Conservation (phyloP, 2,797 vertebrate genomes). For the Bradypus variegatus region DNA sequence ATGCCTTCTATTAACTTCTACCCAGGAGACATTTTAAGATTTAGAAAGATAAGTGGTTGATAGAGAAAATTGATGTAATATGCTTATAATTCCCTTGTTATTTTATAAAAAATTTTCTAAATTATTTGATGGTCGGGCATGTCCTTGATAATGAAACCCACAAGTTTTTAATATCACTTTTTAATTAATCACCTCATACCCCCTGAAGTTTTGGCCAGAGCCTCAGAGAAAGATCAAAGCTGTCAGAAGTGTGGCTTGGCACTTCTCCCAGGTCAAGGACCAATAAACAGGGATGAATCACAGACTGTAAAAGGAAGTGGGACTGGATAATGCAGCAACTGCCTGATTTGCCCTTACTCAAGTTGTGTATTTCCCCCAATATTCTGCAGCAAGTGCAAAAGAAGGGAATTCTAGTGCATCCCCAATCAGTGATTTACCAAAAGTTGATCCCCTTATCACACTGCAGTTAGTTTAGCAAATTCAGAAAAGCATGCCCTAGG, state of each 20-base stretch:
- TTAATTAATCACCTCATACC: neutral
- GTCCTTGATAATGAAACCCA: neutral
- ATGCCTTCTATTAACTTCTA: neutral
- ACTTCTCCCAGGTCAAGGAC: neutral
- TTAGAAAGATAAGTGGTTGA: neutral
- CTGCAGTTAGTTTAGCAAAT: neutral
- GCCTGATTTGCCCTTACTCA: neutral
- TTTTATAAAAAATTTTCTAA: neutral
- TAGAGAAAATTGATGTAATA: neutral
- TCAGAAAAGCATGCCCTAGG: neutral
- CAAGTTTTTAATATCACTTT: neutral
- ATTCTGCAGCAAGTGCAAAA: neutral
- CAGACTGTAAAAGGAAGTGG: neutral
- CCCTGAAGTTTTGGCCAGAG: neutral
- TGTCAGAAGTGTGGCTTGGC: neutral
- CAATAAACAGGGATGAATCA: neutral
- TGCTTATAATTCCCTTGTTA: neutral
- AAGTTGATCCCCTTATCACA: neutral
- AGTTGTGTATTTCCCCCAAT: neutral
- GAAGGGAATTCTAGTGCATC: neutral
- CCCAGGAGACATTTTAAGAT: neutral
- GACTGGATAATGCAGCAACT: neutral
- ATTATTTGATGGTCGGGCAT: neutral
- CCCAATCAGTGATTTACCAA: neutral
- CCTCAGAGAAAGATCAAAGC: neutral